Percentiles rank a stretch among this genome's conserved stretches.
phyloP scores from a whole-genome alignment of 92 coral and sea anemone species.

The Virgularia gustaviana region DNA sequence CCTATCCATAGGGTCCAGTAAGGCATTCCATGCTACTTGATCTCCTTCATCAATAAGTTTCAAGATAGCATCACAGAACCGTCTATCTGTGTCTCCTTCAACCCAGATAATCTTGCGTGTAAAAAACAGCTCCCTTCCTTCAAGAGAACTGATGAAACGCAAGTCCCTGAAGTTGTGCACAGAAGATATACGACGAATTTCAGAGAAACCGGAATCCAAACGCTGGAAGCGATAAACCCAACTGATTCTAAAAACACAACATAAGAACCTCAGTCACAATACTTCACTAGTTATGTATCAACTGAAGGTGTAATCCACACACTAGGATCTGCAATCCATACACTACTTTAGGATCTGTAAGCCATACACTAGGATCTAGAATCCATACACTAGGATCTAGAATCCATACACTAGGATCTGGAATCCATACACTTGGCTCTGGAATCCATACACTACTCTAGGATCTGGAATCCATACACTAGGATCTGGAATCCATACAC shows the following conservation, averaged over 20 bases:
- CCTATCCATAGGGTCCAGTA: constrained; percentile 35
- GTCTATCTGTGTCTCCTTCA: constrained; percentile 86
- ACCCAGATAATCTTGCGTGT: constrained; percentile 84
- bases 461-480: too few species aligned
- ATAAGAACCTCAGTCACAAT: too few species aligned
- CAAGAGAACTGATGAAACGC: constrained; percentile 79
- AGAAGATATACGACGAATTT: constrained; percentile 67
- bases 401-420: too few species aligned
- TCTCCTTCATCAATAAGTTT: constrained; percentile 77
- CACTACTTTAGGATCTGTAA: too few species aligned
- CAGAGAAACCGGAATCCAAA: constrained; percentile 74
- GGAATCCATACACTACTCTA: too few species aligned
- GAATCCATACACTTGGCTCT: too few species aligned
- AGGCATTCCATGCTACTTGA: constrained; percentile 54
- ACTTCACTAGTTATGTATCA: too few species aligned
- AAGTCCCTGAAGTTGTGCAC: constrained; percentile 68
- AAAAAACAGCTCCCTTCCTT: constrained; percentile 83
- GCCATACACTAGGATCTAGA: too few species aligned
- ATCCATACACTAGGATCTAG: too few species aligned
- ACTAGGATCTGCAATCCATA: too few species aligned
- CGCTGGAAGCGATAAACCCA: constrained; percentile 82
- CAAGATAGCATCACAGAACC: constrained; percentile 75
- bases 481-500: too few species aligned
- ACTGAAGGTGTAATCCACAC: too few species aligned
- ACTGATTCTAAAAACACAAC: constrained; percentile 73